Base-by-base conservation (phyloP, 2,797 vertebrate genomes). In the Picus viridis region DNA sequence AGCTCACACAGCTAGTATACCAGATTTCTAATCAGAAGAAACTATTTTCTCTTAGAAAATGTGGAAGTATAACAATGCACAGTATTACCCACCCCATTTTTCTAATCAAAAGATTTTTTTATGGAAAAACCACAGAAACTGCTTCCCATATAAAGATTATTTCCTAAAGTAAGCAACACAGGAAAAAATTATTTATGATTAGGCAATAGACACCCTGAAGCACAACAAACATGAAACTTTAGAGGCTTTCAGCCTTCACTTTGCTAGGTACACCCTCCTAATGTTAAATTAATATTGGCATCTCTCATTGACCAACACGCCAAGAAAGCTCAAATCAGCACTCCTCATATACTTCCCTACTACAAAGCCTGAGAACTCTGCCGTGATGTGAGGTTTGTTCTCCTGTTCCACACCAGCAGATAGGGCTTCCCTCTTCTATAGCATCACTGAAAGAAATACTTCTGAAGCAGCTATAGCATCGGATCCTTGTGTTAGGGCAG, bases 391-490 rank as follows among this genome's bases (percentile, higher is more conserved):
- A 2, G 15, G 8, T 17, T 29, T 9, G 16, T 5, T 5, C 39
- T 64, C 29, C 58, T 4, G 5, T 36, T 63, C 15, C 59, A 32
- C 36, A 16, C 0, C 1, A 1, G 53, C 0, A 23, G 29, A 12
- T 13, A 6, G 7, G 4, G 12, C 7, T 75, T 54, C 18, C 59
- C 16, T 49, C 27, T 54, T 36, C 56, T 32, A 16, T 0, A 12
- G 18, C 6, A 23, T 8, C 6, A 3, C 39, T 13, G 62, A 30
- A 73, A 62, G 7, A 51, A 57, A 20, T 7, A 22, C 6, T 61
- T 51, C 3, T 15, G 45, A 64, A 68, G 10, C 7, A 59, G 11
- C 54, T 36, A 2, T 20, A 64, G 13, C 7, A 6, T 9, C 47
- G 53, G 18, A 57, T 7, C 11, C 26, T 19, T 8, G 26, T 5